Evolutionary conservation across 2,888 invertebrate genomes (phyloP).

Genomic region (Acleris sparsana): DNA sequence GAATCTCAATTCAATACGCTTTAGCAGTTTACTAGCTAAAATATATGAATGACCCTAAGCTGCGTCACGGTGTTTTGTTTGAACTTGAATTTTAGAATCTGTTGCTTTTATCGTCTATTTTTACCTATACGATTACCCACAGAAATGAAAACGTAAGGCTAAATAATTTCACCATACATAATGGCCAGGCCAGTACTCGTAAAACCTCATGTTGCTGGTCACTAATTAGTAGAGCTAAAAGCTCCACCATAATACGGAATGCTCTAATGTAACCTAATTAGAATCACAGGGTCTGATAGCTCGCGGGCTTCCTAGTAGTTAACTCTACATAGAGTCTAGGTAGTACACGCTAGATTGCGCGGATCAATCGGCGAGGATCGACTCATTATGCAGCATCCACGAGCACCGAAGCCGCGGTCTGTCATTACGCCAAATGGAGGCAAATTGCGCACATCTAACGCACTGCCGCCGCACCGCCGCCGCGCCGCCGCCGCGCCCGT

Average conservation of each 20-base stretch:
- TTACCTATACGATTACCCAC: no score
- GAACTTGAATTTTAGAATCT: no score
- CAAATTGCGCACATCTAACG: constrained; percentile 82
- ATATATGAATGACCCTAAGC: no score
- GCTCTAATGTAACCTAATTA: constrained; percentile 35
- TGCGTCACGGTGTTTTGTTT: no score
- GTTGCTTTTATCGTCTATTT: no score
- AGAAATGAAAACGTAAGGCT: no score
- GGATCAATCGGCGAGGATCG: constrained; percentile 72
- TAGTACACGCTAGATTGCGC: constrained; percentile 41
- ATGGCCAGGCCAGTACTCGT: neutral
- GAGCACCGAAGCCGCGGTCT: constrained; percentile 63
- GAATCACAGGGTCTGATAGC: constrained; percentile 29
- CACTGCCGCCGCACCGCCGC: constrained; percentile 57
- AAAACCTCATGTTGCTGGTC: constrained; percentile 2
- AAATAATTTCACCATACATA: no score
- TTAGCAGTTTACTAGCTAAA: no score
- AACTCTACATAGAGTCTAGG: constrained; percentile 16
- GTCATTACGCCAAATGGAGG: constrained; percentile 80
- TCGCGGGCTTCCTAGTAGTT: constrained; percentile 34
- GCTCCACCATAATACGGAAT: constrained; percentile 12
- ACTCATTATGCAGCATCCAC: constrained; percentile 79
- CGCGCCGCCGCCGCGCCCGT: constrained; percentile 57
- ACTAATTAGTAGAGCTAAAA: constrained; percentile 18
- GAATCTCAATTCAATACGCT: no score